Base-by-base conservation (phyloP, 1,140 invertebrate species). In the Euwallacea fornicatus region DNA sequence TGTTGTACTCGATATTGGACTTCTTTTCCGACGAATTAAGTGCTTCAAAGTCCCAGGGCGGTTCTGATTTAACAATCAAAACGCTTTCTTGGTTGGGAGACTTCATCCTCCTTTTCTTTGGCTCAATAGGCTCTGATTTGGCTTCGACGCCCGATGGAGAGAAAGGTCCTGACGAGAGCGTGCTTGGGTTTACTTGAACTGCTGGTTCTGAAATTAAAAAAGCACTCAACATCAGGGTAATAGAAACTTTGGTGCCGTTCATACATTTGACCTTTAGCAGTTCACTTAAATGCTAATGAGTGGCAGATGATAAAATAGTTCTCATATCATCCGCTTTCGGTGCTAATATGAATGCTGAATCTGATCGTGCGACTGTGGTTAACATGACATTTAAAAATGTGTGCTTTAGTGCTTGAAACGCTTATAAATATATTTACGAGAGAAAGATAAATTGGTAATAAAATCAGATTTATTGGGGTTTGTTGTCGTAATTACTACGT, bases 1-100 rank as follows among this genome's bases (percentile, higher is more conserved):
- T 89, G 67, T 84, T 85, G 76, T 89, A 90, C 69, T 88, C 85
- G 44, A 82, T 81, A 50, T 87, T 85, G 0, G 82, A 73, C 13
- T 84, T 83, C 70, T 80, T 81, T 33, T 82, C 80, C 42, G 69
- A 64, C 8, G 78, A 77, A 66, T 78, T 72, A 8, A 78, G 55
- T 0, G 75, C 68, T 50, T 81, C 78, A 71, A 82, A 72, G 47
- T 82, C 78, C 76, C 80, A 79, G 15, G 78, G 77, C 16, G 77
- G 74, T 67, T 82, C 80, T 11, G 77, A 76, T 73, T 81, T 81
- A 42, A 82, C 78, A 6, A 76, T 77, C 11, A 78, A 63, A 47
- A 80, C 75, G 42, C 76, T 75, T 11, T 79, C 79, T 43, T 78
- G 75, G 53, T 66, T 67, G 33, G 78, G 78, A 16, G 78, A 77